Conservation (phyloP, 2,113 vertebrate genomes). For the Nycticryphes semicollaris region DNA sequence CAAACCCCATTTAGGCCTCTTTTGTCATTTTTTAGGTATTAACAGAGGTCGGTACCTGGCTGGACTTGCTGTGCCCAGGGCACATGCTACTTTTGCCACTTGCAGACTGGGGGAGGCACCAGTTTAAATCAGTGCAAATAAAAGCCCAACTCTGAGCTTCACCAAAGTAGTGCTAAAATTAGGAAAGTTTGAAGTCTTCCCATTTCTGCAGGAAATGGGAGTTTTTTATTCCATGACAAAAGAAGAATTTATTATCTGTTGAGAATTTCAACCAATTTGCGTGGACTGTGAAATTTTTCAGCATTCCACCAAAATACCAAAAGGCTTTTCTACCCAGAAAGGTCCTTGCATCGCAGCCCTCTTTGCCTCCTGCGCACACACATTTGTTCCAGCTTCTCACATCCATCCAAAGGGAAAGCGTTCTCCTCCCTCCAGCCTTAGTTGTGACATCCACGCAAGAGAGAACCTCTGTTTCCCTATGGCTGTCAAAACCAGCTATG, state of each 20-base stretch:
- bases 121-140: neutral
- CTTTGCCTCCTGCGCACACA: neutral
- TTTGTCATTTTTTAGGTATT: neutral
- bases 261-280: neutral
- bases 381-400: neutral
- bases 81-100: neutral
- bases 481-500: neutral
- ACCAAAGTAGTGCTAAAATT: neutral
- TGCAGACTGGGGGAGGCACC: fast-evolving
- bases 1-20: neutral
- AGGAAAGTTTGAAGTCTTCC: neutral
- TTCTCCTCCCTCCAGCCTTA: neutral
- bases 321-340: neutral
- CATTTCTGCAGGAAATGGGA: neutral
- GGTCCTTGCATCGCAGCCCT: neutral
- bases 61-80: neutral
- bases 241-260: neutral
- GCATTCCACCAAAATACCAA: neutral
- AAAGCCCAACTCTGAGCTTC: neutral
- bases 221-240: neutral
- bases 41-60: neutral
- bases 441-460: neutral
- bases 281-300: neutral
- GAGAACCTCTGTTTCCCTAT: neutral
- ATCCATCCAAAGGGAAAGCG: neutral